Evolutionary conservation across 2,888 invertebrate genomes (phyloP).

Genomic region (Mesochorus sp.): DNA sequence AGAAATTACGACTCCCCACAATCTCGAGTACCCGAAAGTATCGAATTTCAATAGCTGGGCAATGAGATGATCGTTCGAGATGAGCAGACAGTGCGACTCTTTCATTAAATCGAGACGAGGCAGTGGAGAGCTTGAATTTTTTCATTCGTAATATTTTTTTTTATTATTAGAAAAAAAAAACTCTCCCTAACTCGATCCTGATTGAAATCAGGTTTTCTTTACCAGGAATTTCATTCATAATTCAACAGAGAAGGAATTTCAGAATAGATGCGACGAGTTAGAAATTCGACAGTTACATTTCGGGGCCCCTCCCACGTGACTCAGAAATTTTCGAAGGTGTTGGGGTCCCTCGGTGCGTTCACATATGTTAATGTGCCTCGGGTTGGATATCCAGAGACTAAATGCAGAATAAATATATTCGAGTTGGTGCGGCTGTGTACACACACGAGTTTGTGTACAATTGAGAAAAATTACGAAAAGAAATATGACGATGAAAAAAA

Average conservation of each 20-base stretch:
- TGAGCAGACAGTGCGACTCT: slow-evolving; percentile 3
- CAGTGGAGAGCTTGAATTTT: not conserved
- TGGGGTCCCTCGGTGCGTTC: slow-evolving; percentile 19
- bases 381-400: slow-evolving; percentile 20
- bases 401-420: slow-evolving; percentile 3
- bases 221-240: not conserved
- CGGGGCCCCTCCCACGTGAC: slow-evolving; percentile 30
- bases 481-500: not conserved
- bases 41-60: slow-evolving; percentile 39
- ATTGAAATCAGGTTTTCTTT: too few species aligned
- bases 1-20: not conserved
- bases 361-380: slow-evolving; percentile 29
- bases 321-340: slow-evolving; percentile 45
- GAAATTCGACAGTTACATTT: slow-evolving; percentile 8
- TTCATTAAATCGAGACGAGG: not conserved
- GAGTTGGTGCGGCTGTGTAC: slow-evolving; percentile 31
- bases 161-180: not conserved
- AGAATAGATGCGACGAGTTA: too few species aligned
- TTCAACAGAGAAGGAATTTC: too few species aligned
- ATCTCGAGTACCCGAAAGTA: slow-evolving; percentile 34
- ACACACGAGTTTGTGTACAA: not conserved
- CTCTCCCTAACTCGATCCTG: not conserved
- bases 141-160: too few species aligned
- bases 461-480: not conserved
- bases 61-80: slow-evolving; percentile 1